Evolutionary conservation across 2,888 invertebrate genomes (phyloP), one percentile per base, ranked within the genome.

Genomic region (Dicroscelio sp.): DNA sequence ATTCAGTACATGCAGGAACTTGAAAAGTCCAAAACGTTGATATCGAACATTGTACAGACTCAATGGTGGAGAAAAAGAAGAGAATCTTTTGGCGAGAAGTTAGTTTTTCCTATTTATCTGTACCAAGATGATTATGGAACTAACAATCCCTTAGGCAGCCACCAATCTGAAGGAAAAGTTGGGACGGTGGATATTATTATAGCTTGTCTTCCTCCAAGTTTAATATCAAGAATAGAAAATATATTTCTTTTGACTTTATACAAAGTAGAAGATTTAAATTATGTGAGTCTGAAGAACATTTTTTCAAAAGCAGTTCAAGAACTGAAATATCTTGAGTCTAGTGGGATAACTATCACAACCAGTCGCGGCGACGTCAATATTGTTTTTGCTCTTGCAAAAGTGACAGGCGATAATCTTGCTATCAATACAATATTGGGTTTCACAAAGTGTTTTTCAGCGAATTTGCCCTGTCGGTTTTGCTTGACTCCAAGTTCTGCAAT

Each of bases 101-200:
- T 86, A 0, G 84, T 92, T 31, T 82, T 92, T 6, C 90, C 92
- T 48, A 25, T 48, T 12, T 38, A n/a, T 71, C 30, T 48, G 14
- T 48, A 71, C 20, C 27, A 71, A 12, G 71, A 71, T 30, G 71
- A 71, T 48, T 71, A 10, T 30, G 48, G 43, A 2, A 69, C 71
- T 12, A 71, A 92, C 63, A 93, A 93, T 67, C 92, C 90, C 3
- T 76, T 89, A 4, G 90, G 87, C 14, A 82, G 87, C 58, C 90
- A 88, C 38, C 75, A 80, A 55, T 86, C 86, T 3, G 79, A 88
- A 17, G 82, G 83, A 48, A 84, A 90, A 63, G 38, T 84, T 35
- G 91, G 87, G 14, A 76, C 80, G n/a, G 71, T 92, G 1, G 90
- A 92, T 60, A 30, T 80, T 10, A 73, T 76, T 25, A 55, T 86